These are phyloP conservation scores for Hippocampus guttulatus DNA, from an alignment of 2,113 vertebrate genomes.

Conservation along the genomic window DNA sequence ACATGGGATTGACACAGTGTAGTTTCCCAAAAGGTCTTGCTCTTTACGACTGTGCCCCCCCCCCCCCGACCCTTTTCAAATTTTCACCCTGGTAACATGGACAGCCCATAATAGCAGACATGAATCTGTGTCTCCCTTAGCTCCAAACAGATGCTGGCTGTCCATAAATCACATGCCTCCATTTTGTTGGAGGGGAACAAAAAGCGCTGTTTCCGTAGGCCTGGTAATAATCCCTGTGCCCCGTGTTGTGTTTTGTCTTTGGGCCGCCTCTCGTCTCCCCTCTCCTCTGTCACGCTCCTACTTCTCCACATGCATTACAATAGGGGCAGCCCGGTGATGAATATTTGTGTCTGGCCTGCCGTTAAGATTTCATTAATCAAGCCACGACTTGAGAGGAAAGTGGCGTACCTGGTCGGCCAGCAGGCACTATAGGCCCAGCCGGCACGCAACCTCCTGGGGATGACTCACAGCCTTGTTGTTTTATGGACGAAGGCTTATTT, in stretches of 20 bases:
- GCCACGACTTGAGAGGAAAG: slow-evolving; percentile 59
- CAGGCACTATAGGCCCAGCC: slow-evolving; percentile 63
- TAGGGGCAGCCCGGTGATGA: slow-evolving; percentile 73
- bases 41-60: slow-evolving; percentile 40
- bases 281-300: slow-evolving; percentile 69
- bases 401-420: slow-evolving; percentile 64
- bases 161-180: slow-evolving; percentile 74
- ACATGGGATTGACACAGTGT: slow-evolving; percentile 51
- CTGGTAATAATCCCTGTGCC: slow-evolving; percentile 67
- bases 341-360: slow-evolving; percentile 73
- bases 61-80: slow-evolving; percentile 43
- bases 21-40: slow-evolving; percentile 62
- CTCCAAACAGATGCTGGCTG: slow-evolving; percentile 71
- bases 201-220: slow-evolving; percentile 66
- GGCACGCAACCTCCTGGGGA: slow-evolving; percentile 61
- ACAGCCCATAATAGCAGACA: slow-evolving; percentile 73
- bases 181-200: slow-evolving; percentile 71
- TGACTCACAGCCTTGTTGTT: slow-evolving; percentile 55
- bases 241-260: slow-evolving; percentile 72
- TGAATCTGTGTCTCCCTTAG: slow-evolving; percentile 70
- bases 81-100: slow-evolving; percentile 63
- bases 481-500: slow-evolving; percentile 57
- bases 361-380: slow-evolving; percentile 75
- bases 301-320: slow-evolving; percentile 71
- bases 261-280: slow-evolving; percentile 62